A percentile compares a stretch with the other conserved stretches of the same genome.
Evolutionary conservation across 2,888 invertebrate species (phyloP).

Genomic region (Drosophila mulleri): DNA sequence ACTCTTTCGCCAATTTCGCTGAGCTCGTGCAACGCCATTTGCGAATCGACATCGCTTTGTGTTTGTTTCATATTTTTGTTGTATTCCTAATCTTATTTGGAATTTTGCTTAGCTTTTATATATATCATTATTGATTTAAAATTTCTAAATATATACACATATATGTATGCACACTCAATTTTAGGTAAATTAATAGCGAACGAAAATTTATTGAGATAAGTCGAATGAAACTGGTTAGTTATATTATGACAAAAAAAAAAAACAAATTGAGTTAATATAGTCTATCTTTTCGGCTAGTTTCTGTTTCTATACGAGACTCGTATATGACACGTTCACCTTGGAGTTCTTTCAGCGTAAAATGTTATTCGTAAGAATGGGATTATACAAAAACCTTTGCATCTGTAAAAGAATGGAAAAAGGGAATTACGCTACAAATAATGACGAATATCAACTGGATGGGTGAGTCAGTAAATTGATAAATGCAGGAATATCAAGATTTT

Average conservation of each 20-base stretch:
- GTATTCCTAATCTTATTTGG: slow-evolving; percentile 11
- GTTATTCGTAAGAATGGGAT: background rate
- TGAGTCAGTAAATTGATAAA: background rate
- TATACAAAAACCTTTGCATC: background rate
- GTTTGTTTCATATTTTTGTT: background rate
- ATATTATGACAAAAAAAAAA: background rate
- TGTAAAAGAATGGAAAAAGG: background rate
- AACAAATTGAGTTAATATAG: slow-evolving; percentile 6
- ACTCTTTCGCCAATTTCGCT: background rate
- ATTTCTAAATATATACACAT: background rate
- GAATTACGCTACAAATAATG: slow-evolving; percentile 5
- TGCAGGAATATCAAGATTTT: background rate
- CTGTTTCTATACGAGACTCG: slow-evolving; percentile 3
- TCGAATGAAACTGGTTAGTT: slow-evolving; percentile 22
- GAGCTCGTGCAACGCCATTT: background rate
- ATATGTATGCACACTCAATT: slow-evolving; percentile 7
- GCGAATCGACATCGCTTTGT: slow-evolving; percentile 8
- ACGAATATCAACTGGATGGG: background rate
- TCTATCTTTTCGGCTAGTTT: slow-evolving; percentile 6
- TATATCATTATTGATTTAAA: slow-evolving; percentile 5
- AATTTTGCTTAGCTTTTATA: background rate
- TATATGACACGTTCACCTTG: slow-evolving; percentile 22
- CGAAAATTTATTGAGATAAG: slow-evolving; percentile 24
- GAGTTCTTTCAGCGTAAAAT: background rate
- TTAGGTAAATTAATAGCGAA: slow-evolving; percentile 16